Conservation (phyloP, 2,113 vertebrate genomes). For the Athene cunicularia region DNA sequence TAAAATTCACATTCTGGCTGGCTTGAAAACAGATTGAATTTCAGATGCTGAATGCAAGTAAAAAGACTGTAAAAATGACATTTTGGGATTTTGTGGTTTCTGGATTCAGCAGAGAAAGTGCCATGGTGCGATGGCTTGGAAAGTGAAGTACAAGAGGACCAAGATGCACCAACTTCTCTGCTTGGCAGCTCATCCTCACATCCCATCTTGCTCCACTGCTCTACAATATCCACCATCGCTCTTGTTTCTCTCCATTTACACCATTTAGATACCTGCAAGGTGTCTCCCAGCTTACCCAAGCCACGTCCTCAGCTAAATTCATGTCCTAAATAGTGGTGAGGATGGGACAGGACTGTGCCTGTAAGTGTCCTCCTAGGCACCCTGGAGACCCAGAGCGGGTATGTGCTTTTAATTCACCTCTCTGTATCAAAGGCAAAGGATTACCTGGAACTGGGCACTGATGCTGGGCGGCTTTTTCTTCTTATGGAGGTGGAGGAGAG, state of each 20-base stretch:
- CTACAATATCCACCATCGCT: fast-evolving
- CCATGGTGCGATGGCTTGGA: fast-evolving
- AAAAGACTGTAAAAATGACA: not conserved
- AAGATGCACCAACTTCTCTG: not conserved
- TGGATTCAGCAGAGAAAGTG: fast-evolving
- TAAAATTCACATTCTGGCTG: not conserved
- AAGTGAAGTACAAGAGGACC: not conserved
- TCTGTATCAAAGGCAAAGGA: not conserved
- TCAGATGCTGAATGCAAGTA: not conserved
- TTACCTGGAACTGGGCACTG: constrained; percentile 97
- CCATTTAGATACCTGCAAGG: not conserved
- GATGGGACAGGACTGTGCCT: not conserved
- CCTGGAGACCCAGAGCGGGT: not conserved
- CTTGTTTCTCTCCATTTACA: not conserved
- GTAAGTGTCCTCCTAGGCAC: not conserved
- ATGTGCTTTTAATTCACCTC: not conserved
- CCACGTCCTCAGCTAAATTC: not conserved
- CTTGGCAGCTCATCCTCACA: not conserved
- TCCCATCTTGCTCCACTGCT: not conserved
- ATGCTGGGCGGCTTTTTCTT: constrained; percentile 99
- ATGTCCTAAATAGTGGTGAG: fast-evolving
- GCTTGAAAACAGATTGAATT: not conserved
- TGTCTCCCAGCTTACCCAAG: not conserved
- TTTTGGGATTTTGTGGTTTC: not conserved
- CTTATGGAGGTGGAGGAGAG: constrained; percentile 96